Evolutionary conservation across 2,797 vertebrate genomes (phyloP).

Genomic region (Chelon auratus): DNA sequence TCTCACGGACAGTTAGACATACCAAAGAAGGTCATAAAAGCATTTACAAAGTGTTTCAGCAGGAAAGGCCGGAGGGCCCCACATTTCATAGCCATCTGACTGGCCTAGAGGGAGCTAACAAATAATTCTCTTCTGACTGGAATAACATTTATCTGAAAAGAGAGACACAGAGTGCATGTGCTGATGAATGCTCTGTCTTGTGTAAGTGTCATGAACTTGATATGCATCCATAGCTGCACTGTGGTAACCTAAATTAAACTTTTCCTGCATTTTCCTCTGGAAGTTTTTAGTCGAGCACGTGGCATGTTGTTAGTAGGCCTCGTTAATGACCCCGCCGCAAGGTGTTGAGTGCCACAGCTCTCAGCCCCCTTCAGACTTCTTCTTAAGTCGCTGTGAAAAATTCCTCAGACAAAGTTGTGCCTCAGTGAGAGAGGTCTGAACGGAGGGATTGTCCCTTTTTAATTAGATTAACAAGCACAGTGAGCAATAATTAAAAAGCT

Average conservation of each 20-base stretch:
- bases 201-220: conserved; percentile 8
- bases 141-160: conserved; percentile 14
- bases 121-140: conserved; percentile 6
- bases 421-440: conserved; percentile 49
- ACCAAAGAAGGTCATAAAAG: conserved; percentile 1
- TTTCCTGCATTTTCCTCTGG: not conserved
- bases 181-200: not conserved
- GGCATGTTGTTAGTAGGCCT: conserved; percentile 2
- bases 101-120: conserved; percentile 21
- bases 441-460: conserved; percentile 41
- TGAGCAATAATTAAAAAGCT: conserved; percentile 64
- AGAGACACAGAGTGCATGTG: not conserved
- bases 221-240: not conserved
- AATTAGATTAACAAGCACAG: conserved; percentile 57
- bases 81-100: conserved; percentile 42
- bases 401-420: conserved; percentile 36
- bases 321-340: conserved; percentile 6
- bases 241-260: not conserved
- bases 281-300: not conserved
- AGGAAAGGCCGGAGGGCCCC: conserved; percentile 1
- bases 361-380: conserved; percentile 37
- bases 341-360: conserved; percentile 25
- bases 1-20: not conserved
- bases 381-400: conserved; percentile 40
- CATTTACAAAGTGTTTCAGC: conserved; percentile 9